Base-by-base conservation (phyloP, 2,113 vertebrate species). In the Tachycineta bicolor region DNA sequence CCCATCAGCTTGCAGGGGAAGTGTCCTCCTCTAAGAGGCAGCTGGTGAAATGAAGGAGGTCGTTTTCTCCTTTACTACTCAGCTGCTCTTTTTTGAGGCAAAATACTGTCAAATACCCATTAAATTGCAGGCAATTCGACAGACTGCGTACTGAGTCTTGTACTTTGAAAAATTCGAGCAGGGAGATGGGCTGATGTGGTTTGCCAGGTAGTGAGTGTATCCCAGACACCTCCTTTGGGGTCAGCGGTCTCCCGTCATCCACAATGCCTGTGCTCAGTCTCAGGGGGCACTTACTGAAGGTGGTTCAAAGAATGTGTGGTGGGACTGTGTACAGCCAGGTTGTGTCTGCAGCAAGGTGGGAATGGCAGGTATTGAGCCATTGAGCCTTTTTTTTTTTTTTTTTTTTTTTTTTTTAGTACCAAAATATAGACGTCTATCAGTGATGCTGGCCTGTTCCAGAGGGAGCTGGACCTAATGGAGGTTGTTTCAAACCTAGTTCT, bases 11-110 rank as follows among this genome's bases (percentile, higher is more conserved):
- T 22, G 12, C 22, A 9, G 47, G n/a, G n/a, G 39, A 24, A 28
- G 3, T 1, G 37, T 5, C 0, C 10, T 6, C 5, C 10, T 0
- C 1, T 2, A 10, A 15, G 15, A 37, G 44, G 21, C 3, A 13
- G 5, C 20, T 34, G 44, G 28, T 2, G 3, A 12, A 11, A 33
- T 25, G 28, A 2, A 7, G 6, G 24, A 2, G 31, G 3, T 2
- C 2, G 5, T 18, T 80, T 46, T 24, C 11, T 33, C 5, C 9
- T 68, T 7, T 56, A 1, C 3, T 3, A 0, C 29, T 68, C 14
- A 33, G 6, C 12, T 70, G 18, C 23, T 16, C 7, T 29, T 37
- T 74, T 90, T 82, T 11, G 49, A 49, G n/a, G 34, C 21, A 68
- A 49, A 68, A 34, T 55, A 8, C 6, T 52, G 8, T 53, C 15